Evolutionary conservation across 2,888 invertebrate genomes (phyloP).

Genomic region (Hydroisotoma schaefferi): DNA sequence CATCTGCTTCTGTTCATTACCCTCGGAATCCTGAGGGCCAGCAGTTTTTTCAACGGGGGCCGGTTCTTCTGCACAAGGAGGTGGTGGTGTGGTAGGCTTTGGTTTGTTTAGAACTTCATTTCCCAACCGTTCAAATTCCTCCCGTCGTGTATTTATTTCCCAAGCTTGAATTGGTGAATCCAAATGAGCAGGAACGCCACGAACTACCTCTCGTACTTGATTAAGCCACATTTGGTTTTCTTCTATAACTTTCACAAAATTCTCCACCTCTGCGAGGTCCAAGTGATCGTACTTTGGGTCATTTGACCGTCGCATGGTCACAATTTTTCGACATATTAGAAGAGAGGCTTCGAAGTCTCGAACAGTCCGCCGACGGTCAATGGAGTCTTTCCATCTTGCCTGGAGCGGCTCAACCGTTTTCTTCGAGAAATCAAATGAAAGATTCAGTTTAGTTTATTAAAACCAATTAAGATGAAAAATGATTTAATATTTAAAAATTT

Average conservation of each 20-base stretch:
- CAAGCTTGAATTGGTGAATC: constrained; percentile 26
- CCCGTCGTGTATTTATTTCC: constrained; percentile 51
- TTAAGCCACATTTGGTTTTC: constrained; percentile 80
- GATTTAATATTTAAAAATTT: not conserved
- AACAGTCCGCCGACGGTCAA: constrained; percentile 72
- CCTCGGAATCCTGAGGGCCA: too few species aligned
- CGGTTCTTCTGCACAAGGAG: constrained; percentile 56
- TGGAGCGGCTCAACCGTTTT: constrained; percentile 85
- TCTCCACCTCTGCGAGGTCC: constrained; percentile 69
- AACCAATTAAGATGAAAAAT: constrained; percentile 4
- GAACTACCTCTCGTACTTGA: constrained; percentile 57
- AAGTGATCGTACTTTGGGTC: constrained; percentile 72
- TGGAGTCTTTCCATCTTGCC: constrained; percentile 73
- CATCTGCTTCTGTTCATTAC: too few species aligned
- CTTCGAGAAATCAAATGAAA: constrained; percentile 52
- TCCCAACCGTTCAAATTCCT: constrained; percentile 57
- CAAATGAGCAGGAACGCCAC: constrained; percentile 17
- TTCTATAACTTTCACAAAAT: constrained; percentile 66
- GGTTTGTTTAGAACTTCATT: constrained; percentile 80
- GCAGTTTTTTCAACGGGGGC: constrained; percentile 52
- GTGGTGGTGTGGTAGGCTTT: constrained; percentile 65
- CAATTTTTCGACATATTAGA: constrained; percentile 74
- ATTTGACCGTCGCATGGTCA: constrained; percentile 64
- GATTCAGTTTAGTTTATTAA: not conserved
- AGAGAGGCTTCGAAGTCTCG: constrained; percentile 75